Evolutionary conservation across 2,113 vertebrate genomes (phyloP), one percentile per base, ranked within the genome.

Genomic region (Onychostoma macrolepis): DNA sequence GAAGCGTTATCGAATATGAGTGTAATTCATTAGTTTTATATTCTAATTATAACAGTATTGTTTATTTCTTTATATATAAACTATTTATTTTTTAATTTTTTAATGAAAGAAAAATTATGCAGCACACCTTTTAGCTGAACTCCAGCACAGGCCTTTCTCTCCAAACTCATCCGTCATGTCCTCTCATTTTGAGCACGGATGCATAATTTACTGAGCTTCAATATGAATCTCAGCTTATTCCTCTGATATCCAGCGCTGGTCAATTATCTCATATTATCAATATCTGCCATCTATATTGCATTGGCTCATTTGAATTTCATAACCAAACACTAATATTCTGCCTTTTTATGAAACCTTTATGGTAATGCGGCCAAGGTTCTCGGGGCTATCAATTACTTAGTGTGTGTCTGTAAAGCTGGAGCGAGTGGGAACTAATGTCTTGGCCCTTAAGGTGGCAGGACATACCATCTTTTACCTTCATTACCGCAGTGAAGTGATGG

Each of bases 221-320:
- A 89, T 91, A 91, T 91, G 43, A 85, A 87, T 91, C 48, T 67
- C 56, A 78, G 50, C 85, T 75, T 88, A 89, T 87, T 90, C 89
- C 79, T 86, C 87, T 78, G 80, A 89, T 81, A 93, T 91, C 87
- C 75, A 65, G 21, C 84, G 58, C 17, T 88, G 87, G 69, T 90
- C 89, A 90, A 89, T 92, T 92, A 91, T 93, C 90, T 92, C n/a
- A 79, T 71, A 86, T 92, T 90, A 92, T 93, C 91, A 92, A 90
- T 92, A 90, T 91, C 85, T 56, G 50, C 72, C 81, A 86, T 90
- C 90, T 87, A 89, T 86, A 90, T 91, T 83, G 86, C 85, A 86
- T 90, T 2, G 72, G 86, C 91, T 90, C 91, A 93, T 95, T 93
- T 92, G 87, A 94, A 94, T 94, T 92, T 92, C 93, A 93, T 93